Evolutionary conservation across 53 echinoderm and acorn worm genomes (phyloP).

Genomic region (Crossaster papposus): DNA sequence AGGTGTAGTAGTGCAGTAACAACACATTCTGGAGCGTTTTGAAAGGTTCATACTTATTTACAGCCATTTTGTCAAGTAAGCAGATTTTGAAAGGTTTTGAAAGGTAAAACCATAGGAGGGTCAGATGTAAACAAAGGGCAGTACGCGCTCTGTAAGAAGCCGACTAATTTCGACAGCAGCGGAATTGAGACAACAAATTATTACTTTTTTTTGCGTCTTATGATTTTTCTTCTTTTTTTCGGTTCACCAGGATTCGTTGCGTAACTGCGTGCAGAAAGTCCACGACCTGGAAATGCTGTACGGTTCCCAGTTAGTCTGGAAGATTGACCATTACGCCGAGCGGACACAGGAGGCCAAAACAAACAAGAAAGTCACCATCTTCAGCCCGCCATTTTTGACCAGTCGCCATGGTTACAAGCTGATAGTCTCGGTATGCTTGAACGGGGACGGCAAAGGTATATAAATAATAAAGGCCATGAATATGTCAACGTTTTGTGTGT

Average conservation of each 20-base stretch:
- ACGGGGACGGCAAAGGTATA: conserved; percentile 98
- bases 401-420: conserved; percentile 98
- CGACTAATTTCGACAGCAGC: too few relatives aligned
- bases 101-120: too few relatives aligned
- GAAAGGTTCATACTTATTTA: too few relatives aligned
- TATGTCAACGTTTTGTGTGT: background rate
- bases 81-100: too few relatives aligned
- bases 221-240: background rate
- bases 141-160: too few relatives aligned
- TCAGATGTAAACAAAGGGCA: too few relatives aligned
- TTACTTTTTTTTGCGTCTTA: too few relatives aligned
- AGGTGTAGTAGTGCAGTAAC: too few relatives aligned
- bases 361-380: conserved; percentile 95
- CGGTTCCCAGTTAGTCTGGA: conserved; percentile 98
- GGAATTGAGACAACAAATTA: too few relatives aligned
- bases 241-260: conserved; percentile 69
- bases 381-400: conserved; percentile 95
- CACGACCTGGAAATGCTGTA: conserved; percentile 95
- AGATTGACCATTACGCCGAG: conserved; percentile 90
- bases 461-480: too few relatives aligned
- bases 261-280: conserved; percentile 88
- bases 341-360: conserved; percentile 97
- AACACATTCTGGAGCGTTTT: too few relatives aligned
- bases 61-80: too few relatives aligned
- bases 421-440: conserved; percentile 87